Evolutionary conservation across 2,113 vertebrate species (phyloP).

Genomic region (Cavia porcellus): DNA sequence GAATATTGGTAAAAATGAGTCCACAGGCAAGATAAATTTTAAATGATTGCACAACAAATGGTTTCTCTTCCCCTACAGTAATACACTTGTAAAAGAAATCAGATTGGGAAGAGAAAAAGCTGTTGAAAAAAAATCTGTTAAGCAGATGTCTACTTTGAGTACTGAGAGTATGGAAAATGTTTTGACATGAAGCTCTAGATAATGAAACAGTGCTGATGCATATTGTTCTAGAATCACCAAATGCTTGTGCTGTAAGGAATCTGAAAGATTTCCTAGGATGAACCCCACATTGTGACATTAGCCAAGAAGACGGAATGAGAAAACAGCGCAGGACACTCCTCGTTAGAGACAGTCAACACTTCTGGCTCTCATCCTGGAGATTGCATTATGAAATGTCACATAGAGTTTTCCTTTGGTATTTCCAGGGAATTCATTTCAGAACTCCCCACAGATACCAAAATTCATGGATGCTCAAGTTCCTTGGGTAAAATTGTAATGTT

Average conservation of each 20-base stretch:
- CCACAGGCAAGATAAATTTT: conserved; percentile 45
- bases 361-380: conserved; percentile 8
- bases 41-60: conserved; percentile 68
- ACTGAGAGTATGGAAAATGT: conserved; percentile 75
- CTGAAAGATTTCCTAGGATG: conserved; percentile 40
- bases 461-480: not conserved
- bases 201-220: conserved; percentile 79
- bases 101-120: conserved; percentile 69
- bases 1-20: conserved; percentile 63
- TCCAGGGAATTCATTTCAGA: not conserved
- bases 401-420: not conserved
- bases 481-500: not conserved
- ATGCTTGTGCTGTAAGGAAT: conserved; percentile 42
- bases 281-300: conserved; percentile 5
- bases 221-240: conserved; percentile 75
- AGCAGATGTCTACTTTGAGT: conserved; percentile 75
- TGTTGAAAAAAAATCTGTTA: conserved; percentile 69
- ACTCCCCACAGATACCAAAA: too few relatives aligned
- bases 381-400: not conserved
- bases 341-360: not conserved
- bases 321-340: not conserved
- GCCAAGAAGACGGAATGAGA: conserved; percentile 28
- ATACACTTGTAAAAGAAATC: conserved; percentile 75
- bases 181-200: conserved; percentile 74
- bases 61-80: conserved; percentile 65